Conservation (phyloP, 2,888 invertebrate genomes). For the Amiota communis region DNA sequence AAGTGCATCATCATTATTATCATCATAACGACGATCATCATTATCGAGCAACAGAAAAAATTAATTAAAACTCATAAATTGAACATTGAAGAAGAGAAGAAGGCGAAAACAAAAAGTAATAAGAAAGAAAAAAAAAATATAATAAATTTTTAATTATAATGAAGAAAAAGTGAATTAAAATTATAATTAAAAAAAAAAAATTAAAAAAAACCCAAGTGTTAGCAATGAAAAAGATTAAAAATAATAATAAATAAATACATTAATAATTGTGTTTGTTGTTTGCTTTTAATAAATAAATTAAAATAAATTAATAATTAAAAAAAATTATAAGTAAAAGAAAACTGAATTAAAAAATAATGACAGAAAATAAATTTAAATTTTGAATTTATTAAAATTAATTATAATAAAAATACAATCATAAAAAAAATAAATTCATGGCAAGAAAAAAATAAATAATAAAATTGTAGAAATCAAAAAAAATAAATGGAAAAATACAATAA, state of each 20-base stretch:
- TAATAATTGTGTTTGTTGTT: background rate
- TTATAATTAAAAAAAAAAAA: conserved; percentile 1
- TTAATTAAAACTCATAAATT: conserved; percentile 1
- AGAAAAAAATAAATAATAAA: background rate
- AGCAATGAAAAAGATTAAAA: background rate
- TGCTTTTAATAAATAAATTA: background rate
- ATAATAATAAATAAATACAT: conserved; percentile 2
- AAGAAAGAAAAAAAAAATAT: too few species aligned
- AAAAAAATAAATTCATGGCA: background rate
- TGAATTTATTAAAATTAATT: conserved; percentile 4
- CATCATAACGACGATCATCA: too few species aligned
- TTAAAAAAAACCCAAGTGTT: background rate
- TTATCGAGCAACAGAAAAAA: background rate
- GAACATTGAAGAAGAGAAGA: background rate
- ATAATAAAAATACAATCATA: background rate
- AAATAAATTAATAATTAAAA: background rate
- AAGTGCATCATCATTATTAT: background rate
- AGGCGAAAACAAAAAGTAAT: conserved; percentile 10
- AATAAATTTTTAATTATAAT: background rate
- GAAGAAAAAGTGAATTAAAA: background rate
- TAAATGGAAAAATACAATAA: background rate
- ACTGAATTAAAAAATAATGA: background rate
- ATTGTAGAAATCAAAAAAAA: background rate
- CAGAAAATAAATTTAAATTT: background rate
- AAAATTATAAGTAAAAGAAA: background rate